Conservation (phyloP, 2,797 vertebrate genomes). For the Hydrocynus forskahlii region DNA sequence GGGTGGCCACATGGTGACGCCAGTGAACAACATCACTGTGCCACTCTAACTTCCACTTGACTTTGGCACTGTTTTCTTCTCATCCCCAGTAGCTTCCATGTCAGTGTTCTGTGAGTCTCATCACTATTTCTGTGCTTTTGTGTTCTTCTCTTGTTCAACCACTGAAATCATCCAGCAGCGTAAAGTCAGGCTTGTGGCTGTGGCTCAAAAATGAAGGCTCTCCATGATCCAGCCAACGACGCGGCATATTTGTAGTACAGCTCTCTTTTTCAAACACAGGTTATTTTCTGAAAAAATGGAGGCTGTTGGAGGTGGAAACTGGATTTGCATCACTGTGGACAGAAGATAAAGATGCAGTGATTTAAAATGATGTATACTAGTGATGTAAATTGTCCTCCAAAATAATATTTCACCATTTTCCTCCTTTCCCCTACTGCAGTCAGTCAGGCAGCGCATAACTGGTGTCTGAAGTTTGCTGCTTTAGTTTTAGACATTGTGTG, state of each 20-base stretch:
- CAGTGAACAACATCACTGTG: background rate
- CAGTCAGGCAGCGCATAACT: no score
- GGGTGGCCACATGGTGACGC: background rate
- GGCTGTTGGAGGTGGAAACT: no score
- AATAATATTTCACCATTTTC: no score
- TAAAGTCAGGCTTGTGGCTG: no score
- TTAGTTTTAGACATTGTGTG: no score
- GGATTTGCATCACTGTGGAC: background rate
- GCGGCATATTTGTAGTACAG: background rate
- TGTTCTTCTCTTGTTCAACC: background rate
- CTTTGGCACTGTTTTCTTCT: background rate
- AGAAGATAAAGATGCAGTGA: no score
- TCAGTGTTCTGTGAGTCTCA: background rate
- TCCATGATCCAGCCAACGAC: background rate
- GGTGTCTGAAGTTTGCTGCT: no score
- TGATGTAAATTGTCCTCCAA: no score
- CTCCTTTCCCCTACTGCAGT: no score
- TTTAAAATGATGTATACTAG: no score
- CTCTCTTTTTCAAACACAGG: background rate
- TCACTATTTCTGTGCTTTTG: background rate
- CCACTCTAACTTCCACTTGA: background rate
- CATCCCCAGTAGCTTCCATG: background rate
- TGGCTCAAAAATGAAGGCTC: no score
- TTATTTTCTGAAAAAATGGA: background rate
- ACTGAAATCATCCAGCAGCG: no score